These are phyloP conservation scores for Rhinella marina DNA, from an alignment of 2,797 vertebrate species.

Conservation along the genomic window DNA sequence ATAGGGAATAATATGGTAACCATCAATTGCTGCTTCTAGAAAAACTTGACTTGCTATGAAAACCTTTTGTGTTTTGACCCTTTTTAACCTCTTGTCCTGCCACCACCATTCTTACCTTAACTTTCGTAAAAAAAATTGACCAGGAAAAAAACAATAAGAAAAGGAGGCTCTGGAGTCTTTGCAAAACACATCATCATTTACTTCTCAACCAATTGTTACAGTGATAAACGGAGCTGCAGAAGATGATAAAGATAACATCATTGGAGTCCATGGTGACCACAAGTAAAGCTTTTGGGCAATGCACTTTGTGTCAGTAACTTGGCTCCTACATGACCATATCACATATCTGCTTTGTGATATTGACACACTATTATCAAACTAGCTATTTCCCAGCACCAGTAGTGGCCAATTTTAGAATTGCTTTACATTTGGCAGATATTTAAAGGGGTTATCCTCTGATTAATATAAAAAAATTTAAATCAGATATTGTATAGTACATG, in stretches of 20 bases:
- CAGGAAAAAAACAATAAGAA: background rate
- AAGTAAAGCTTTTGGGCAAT: background rate
- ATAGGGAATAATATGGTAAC: background rate
- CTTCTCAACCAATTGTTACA: background rate
- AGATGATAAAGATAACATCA: background rate
- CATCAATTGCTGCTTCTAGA: background rate
- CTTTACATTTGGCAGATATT: background rate
- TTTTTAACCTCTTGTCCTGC: background rate
- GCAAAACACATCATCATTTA: background rate
- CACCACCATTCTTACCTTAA: background rate
- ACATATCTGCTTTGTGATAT: background rate
- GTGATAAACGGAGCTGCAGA: background rate
- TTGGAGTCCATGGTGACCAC: too few species aligned
- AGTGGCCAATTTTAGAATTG: background rate
- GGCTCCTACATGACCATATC: background rate
- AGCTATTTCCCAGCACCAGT: background rate
- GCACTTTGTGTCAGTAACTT: background rate
- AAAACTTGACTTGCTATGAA: background rate
- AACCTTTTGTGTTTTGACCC: conserved; percentile 3
- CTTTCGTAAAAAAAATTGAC: background rate
- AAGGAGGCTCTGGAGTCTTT: background rate
- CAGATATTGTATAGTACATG: too few species aligned
- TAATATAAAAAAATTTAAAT: too few species aligned
- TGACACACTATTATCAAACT: background rate
- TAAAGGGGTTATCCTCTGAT: background rate